phyloP scores from a whole-genome alignment of 37 sponge, comb jelly and placozoan genomes.

The Diacarnus erythraeanus region DNA sequence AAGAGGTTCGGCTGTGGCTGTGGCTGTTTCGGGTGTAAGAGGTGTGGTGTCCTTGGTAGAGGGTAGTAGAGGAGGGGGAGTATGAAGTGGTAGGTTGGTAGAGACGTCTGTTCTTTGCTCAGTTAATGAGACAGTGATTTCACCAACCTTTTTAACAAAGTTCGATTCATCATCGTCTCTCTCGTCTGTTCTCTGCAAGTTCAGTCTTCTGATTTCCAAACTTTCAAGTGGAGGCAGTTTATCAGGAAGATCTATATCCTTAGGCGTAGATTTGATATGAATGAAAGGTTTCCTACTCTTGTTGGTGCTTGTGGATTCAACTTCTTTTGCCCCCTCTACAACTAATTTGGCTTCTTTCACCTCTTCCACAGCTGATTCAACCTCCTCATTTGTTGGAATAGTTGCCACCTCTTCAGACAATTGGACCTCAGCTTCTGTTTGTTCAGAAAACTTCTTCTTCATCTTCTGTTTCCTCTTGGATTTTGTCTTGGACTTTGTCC shows the following conservation, averaged over 20 bases:
- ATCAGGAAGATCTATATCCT: neutral
- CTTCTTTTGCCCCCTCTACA: neutral
- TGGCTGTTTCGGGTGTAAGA: too few relatives aligned
- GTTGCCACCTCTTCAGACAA: too few relatives aligned
- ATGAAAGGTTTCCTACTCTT: neutral
- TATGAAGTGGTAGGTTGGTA: too few relatives aligned
- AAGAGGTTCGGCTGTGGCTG: too few relatives aligned
- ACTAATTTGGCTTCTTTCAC: too few relatives aligned
- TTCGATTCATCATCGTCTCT: too few relatives aligned
- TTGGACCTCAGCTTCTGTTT: neutral
- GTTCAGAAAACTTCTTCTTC: neutral
- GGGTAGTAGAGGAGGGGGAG: too few relatives aligned
- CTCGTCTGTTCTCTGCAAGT: neutral
- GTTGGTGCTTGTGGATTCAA: neutral
- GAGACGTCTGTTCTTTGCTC: too few relatives aligned
- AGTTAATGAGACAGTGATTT: too few relatives aligned
- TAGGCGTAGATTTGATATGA: neutral
- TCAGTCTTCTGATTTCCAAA: slow-evolving; percentile 20
- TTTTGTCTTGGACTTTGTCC: neutral
- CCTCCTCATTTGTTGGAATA: too few relatives aligned
- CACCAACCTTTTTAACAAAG: too few relatives aligned
- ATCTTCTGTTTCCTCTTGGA: neutral
- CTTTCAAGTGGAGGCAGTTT: slow-evolving; percentile 2
- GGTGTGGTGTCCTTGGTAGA: too few relatives aligned
- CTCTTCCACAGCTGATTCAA: neutral